A percentile compares a stretch with the other conserved stretches of the same genome.
phyloP scores from a whole-genome alignment of 2,797 vertebrate genomes.

The Tolypeutes matacus region DNA sequence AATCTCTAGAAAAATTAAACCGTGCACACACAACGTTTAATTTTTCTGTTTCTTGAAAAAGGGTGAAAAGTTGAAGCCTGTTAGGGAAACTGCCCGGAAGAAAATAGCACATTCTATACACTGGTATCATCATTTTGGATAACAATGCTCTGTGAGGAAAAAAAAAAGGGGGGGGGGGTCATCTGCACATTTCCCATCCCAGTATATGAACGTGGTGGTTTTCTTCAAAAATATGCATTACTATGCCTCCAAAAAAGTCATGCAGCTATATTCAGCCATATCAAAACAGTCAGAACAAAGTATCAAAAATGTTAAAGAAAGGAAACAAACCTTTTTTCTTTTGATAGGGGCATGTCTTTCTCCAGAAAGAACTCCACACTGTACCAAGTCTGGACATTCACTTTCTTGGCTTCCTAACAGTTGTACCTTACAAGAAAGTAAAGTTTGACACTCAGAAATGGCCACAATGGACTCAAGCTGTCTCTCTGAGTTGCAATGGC shows the following conservation, averaged over 20 bases:
- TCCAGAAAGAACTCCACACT: constrained; percentile 56
- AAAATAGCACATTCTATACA: neutral
- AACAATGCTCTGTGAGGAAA: neutral
- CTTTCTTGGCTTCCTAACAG: constrained; percentile 65
- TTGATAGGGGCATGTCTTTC: constrained; percentile 45
- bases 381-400: constrained; percentile 26
- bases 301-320: fast-evolving
- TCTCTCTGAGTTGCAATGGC: neutral
- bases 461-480: neutral
- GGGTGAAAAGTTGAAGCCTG: neutral
- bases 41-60: constrained; percentile 1
- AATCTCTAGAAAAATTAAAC: constrained; percentile 12
- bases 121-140: neutral
- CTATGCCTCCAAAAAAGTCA: neutral
- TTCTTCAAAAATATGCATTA: neutral
- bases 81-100: neutral
- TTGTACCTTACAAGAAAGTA: constrained; percentile 71
- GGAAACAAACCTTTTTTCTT: constrained; percentile 88
- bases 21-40: neutral
- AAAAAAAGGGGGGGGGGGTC: fast-evolving
- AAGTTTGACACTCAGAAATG: neutral
- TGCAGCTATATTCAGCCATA: neutral
- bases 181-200: neutral
- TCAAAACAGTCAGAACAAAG: neutral
- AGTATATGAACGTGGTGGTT: neutral